phyloP scores from a whole-genome alignment of 2,888 invertebrate genomes.

The Dinocampus coccinellae region DNA sequence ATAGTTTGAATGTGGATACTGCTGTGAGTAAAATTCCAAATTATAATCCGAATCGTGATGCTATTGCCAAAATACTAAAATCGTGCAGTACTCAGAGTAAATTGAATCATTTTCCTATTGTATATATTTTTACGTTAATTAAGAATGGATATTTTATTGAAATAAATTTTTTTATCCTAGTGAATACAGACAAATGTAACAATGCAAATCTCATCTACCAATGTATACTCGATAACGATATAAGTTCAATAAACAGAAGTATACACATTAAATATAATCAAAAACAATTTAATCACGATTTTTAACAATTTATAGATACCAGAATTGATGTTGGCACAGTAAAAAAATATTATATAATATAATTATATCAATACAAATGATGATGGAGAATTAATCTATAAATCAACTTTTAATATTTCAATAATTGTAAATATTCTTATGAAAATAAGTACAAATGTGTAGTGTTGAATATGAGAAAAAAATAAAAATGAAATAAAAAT shows the following conservation, averaged over 20 bases:
- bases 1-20: slow-evolving; percentile 16
- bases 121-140: neutral
- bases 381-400: neutral
- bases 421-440: too few species aligned
- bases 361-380: neutral
- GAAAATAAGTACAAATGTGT: too few species aligned
- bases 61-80: neutral
- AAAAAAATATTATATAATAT: neutral
- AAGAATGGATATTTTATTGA: too few species aligned
- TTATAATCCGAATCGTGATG: slow-evolving; percentile 2
- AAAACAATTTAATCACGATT: neutral
- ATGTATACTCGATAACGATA: slow-evolving; percentile 23
- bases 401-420: too few species aligned
- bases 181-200: slow-evolving; percentile 22
- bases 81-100: slow-evolving; percentile 16
- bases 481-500: too few species aligned
- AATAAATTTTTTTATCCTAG: slow-evolving; percentile 9
- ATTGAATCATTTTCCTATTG: neutral
- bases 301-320: slow-evolving; percentile 5
- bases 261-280: neutral
- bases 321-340: slow-evolving; percentile 1
- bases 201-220: slow-evolving; percentile 4
- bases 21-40: slow-evolving; percentile 15
- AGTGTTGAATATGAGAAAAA: neutral
- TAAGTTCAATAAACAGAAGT: neutral